Base-by-base conservation (phyloP, 2,113 vertebrate species). In the Pongo pygmaeus region DNA sequence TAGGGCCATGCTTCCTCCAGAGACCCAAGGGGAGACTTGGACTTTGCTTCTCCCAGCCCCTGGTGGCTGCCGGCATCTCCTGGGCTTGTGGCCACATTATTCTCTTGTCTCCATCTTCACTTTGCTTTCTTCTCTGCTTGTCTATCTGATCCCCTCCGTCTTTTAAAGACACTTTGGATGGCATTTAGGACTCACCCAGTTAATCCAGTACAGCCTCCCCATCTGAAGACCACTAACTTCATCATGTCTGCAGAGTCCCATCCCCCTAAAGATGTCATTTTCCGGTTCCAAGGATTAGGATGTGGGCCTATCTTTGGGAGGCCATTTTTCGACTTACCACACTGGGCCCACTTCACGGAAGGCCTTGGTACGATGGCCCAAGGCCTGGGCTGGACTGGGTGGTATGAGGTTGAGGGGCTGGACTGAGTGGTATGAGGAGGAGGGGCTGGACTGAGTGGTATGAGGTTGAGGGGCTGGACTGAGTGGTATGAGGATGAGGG, bases 11-110 rank as follows among this genome's bases (percentile, higher is more conserved):
- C 23, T 50, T 23, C 78, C 50, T 50, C 22, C 23, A 0, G 16
- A 57, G 35, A 50, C 35, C n/a, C 22, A 64, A 3, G 10, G 0
- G 20, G 18, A 27, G 16, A 5, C 9, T 8, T 57, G 38, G 32
- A 32, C 38, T 87, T 91, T 32, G 43, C 52, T 32, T 38, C 27
- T 40, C 32, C 13, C 4, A 2, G 46, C 61, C 25, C 4, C 64
- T 61, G 88, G 38, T 50, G 38, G 40, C 72, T 1, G 2, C 23
- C 2, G 4, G 57, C 2, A 1, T 2, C 61, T 74, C 52, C 11
- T 59, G 27, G 64, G 69, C 9, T 5, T 22, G 6, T 38, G 50
- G 67, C 38, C 57, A 3, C 0, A 0, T 18, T 35, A 3, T 0
- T 43, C 40, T 48, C 43, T 14, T 14, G 30, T 48, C 3, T n/a